These are phyloP conservation scores for Cactoblastis cactorum DNA, from an alignment of 2,888 invertebrate genomes.

Conservation along the genomic window DNA sequence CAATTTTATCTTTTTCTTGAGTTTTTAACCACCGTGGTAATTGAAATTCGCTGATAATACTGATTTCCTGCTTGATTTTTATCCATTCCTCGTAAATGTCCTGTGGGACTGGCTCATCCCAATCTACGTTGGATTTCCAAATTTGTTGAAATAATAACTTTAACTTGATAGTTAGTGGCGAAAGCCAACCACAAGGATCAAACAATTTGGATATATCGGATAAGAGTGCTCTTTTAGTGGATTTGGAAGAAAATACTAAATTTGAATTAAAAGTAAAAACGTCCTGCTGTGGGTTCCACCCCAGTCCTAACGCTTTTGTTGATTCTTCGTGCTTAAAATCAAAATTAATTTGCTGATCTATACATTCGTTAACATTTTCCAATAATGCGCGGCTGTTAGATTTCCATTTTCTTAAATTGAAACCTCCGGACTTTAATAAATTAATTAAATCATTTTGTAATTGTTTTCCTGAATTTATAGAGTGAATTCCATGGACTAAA, in stretches of 20 bases:
- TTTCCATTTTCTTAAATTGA: not conserved
- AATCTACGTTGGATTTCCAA: too few species aligned
- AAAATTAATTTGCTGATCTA: too few species aligned
- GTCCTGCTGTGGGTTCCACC: not conserved
- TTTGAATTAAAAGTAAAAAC: not conserved
- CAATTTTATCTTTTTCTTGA: not conserved
- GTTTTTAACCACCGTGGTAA: not conserved
- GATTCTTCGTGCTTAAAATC: not conserved
- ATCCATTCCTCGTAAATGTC: not conserved
- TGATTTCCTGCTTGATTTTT: not conserved
- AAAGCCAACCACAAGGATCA: not conserved
- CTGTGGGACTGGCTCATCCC: not conserved
- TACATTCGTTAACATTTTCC: not conserved
- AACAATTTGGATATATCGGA: not conserved
- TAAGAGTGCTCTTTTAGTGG: not conserved
- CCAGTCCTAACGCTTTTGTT: not conserved
- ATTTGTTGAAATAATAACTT: not conserved
- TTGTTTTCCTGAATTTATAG: not conserved
- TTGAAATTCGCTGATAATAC: not conserved
- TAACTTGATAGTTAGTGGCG: not conserved
- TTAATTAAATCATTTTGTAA: not conserved
- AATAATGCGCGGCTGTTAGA: not conserved
- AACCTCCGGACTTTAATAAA: not conserved
- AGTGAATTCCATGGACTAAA: not conserved
- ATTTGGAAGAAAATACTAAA: not conserved